phyloP scores from a whole-genome alignment of 2,113 vertebrate genomes.

The Ammodytes dubius region DNA sequence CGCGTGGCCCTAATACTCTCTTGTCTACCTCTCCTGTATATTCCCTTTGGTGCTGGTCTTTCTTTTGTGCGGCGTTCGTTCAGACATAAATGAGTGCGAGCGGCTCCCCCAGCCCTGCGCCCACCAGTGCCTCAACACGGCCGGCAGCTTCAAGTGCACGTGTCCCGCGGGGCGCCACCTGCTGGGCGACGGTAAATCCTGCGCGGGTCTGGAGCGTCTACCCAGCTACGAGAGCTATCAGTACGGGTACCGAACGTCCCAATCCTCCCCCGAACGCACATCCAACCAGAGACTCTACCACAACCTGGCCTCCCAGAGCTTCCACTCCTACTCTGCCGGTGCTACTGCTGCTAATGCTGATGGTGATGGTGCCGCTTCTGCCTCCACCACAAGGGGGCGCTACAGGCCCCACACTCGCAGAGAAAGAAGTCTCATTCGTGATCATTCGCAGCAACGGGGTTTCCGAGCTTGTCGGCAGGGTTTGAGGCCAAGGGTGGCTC shows the following conservation, averaged over 20 bases:
- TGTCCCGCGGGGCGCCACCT: slow-evolving; percentile 94
- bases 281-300: slow-evolving; percentile 89
- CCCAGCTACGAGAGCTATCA: slow-evolving; percentile 88
- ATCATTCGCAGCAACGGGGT: slow-evolving; percentile 28
- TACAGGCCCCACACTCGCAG: slow-evolving; percentile 83
- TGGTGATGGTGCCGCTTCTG: no score
- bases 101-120: slow-evolving; percentile 93
- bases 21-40: not conserved
- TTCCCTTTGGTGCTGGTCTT: slow-evolving; percentile 78
- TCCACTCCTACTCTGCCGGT: slow-evolving; percentile 88
- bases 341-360: no score
- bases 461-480: slow-evolving; percentile 86
- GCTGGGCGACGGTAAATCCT: slow-evolving; percentile 97
- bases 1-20: not conserved
- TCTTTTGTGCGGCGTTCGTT: slow-evolving; percentile 83
- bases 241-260: slow-evolving; percentile 89
- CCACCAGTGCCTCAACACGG: slow-evolving; percentile 93
- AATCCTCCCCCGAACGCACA: slow-evolving; percentile 87
- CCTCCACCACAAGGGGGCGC: slow-evolving; percentile 82
- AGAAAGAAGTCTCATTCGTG: slow-evolving; percentile 19
- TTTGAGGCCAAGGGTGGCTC: slow-evolving; percentile 87
- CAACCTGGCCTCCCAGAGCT: slow-evolving; percentile 93
- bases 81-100: slow-evolving; percentile 99
- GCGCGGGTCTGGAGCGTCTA: slow-evolving; percentile 94
- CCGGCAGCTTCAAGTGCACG: slow-evolving; percentile 95